Percentiles rank a stretch among this genome's conserved stretches.
Evolutionary conservation across 2,888 invertebrate genomes (phyloP).

Genomic region (Ephialtes manifestator): DNA sequence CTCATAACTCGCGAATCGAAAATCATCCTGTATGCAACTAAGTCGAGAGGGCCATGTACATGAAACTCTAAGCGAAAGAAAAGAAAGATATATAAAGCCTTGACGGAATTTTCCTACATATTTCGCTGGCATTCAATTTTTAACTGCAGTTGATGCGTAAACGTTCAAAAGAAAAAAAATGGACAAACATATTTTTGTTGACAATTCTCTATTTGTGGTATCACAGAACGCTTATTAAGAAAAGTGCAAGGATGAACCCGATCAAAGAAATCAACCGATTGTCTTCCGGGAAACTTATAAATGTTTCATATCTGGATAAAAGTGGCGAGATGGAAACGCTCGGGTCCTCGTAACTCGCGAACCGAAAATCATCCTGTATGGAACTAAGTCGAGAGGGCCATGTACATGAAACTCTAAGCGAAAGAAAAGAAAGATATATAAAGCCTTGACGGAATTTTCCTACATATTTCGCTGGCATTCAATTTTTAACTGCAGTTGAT

Average conservation of each 20-base stretch:
- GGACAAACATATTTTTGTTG: not conserved
- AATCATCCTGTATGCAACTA: conserved; percentile 50
- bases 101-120: not conserved
- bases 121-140: not conserved
- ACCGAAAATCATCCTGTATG: conserved; percentile 55
- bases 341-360: conserved; percentile 51
- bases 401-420: conserved; percentile 18
- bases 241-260: too few species aligned
- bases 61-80: conserved; percentile 25
- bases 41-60: conserved; percentile 38
- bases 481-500: not conserved
- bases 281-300: too few species aligned
- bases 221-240: too few species aligned
- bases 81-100: conserved; percentile 13
- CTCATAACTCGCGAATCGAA: conserved; percentile 53
- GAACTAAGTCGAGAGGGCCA: conserved; percentile 45
- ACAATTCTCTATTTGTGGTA: not conserved
- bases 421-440: conserved; percentile 22
- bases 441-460: not conserved
- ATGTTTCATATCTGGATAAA: conserved; percentile 65
- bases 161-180: not conserved
- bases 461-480: not conserved
- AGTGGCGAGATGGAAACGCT: conserved; percentile 62
- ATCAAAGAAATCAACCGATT: too few species aligned
- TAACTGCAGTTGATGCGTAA: not conserved